These are phyloP conservation scores for Calypte anna DNA, from an alignment of 2,113 vertebrate genomes.

Conservation along the genomic window DNA sequence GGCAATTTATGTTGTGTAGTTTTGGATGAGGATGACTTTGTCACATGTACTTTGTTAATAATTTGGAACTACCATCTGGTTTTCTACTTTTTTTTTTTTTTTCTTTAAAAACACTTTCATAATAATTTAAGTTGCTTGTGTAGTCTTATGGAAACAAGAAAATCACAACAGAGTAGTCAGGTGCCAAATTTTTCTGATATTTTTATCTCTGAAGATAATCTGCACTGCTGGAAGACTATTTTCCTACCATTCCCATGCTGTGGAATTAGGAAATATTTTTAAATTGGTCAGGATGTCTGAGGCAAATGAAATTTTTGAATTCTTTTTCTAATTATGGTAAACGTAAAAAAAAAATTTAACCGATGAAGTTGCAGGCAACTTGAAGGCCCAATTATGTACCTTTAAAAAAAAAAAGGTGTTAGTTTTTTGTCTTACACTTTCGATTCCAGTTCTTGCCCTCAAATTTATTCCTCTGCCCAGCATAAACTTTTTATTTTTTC, in stretches of 20 bases:
- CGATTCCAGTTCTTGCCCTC: background rate
- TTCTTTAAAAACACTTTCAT: background rate
- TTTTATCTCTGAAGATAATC: background rate
- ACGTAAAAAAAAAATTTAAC: background rate
- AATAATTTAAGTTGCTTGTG: background rate
- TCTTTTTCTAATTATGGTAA: background rate
- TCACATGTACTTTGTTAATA: constrained; percentile 15
- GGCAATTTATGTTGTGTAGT: background rate
- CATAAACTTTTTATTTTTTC: background rate
- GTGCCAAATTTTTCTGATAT: background rate
- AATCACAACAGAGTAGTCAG: background rate
- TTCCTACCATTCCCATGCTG: background rate
- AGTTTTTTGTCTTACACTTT: background rate
- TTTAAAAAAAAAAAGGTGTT: background rate
- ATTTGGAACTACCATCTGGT: constrained; percentile 2
- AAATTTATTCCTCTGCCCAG: background rate
- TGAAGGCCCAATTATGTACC: background rate
- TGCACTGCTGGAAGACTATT: background rate
- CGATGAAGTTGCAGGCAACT: background rate
- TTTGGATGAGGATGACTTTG: background rate
- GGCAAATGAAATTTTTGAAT: background rate
- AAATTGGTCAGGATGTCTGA: background rate
- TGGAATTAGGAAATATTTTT: background rate
- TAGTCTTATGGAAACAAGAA: background rate
- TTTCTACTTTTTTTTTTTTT: background rate